phyloP scores from a whole-genome alignment of 2,888 invertebrate genomes.

The Punctoribates punctum region DNA sequence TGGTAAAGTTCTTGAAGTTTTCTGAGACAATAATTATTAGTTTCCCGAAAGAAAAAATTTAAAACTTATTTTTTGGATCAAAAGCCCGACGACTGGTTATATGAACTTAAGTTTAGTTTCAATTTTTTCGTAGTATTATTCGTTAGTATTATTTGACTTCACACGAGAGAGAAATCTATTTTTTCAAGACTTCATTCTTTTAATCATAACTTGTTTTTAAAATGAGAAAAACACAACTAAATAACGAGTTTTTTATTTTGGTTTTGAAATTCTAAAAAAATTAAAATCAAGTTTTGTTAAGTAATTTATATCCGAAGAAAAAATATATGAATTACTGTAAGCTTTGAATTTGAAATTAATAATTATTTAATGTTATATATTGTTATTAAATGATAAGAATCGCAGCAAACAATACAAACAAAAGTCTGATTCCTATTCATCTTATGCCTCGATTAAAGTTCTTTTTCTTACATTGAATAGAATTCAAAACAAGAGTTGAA shows the following conservation, averaged over 20 bases:
- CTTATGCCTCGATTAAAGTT: neutral
- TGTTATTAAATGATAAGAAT: neutral
- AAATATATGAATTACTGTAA: too few species aligned
- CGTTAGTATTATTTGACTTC: neutral
- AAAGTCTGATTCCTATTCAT: neutral
- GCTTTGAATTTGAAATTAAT: neutral
- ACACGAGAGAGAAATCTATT: slow-evolving; percentile 16
- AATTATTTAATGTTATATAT: neutral
- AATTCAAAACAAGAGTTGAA: neutral
- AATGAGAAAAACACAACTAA: neutral
- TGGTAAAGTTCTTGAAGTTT: neutral
- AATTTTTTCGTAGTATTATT: slow-evolving; percentile 5
- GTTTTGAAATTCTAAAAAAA: neutral
- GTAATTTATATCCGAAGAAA: neutral
- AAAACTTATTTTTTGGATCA: neutral
- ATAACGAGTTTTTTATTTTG: neutral
- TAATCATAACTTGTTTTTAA: slow-evolving; percentile 19
- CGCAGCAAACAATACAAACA: neutral
- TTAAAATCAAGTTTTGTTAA: slow-evolving; percentile 10
- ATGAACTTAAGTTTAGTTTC: neutral
- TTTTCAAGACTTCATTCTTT: slow-evolving; percentile 19
- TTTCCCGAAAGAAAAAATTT: neutral
- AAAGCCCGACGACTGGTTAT: neutral
- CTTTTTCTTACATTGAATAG: neutral
- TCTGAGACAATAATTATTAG: neutral